Base-by-base conservation (phyloP, 2,113 vertebrate genomes). In the Athene noctua region DNA sequence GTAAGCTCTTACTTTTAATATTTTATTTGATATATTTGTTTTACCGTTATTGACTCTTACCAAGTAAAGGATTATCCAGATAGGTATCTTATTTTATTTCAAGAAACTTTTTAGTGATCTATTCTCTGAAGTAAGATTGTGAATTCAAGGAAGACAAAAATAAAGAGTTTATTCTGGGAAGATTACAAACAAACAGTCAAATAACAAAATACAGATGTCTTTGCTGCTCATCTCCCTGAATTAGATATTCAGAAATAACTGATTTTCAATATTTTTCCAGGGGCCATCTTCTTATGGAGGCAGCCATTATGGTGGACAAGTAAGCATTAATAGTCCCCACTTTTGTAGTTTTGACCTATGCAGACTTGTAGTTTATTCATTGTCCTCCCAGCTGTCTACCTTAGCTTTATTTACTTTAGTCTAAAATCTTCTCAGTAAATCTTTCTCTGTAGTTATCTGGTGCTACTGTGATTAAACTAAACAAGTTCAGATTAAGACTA, bases 241-340 rank as follows among this genome's bases (percentile, higher is more conserved):
- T 77, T 21, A 86, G 16, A 13, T 59, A 84, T 8, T 84, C 57
- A 84, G 57, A 94, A 91, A 87, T 75, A 72, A 87, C 11, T 46
- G 20, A 22, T 15, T 80, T 49, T 52, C n/a, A 68, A 42, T 75
- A 63, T 87, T 88, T 95, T 96, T 85, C 30, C 74, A 97, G 96
- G 95, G 77, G 4, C 7, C 89, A 54, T 94, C 96, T 25, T 96
- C 94, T 75, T 92, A 94, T 38, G 94, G 95, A 93, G 84, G 87
- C 87, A 94, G 87, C 70, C 91, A 57, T 19, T 93, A 96, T 9
- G 54, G 90, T 91, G 96, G 89, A 95, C 95, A 96, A 72, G 94
- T 96, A 95, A 96, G 96, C 52, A 75, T 71, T 71, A 74, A 40
- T 44, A 84, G n/a, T 87, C 15, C 32, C 52, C 8, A 14, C 22